phyloP scores from a whole-genome alignment of 2,888 invertebrate genomes.

The Cotesia congregata region DNA sequence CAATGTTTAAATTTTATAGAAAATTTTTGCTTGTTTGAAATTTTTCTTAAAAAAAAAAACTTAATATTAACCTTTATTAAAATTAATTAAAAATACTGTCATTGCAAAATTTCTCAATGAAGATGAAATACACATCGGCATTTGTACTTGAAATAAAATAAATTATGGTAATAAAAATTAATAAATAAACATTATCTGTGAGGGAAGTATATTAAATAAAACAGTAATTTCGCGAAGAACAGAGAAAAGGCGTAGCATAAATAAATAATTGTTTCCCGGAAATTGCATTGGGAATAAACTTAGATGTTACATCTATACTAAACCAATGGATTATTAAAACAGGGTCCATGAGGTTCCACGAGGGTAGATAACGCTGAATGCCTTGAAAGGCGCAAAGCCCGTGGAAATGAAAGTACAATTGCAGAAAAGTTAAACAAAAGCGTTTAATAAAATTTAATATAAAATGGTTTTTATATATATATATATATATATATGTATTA shows the following conservation, averaged over 20 bases:
- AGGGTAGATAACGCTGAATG: not conserved
- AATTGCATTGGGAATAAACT: constrained; percentile 31
- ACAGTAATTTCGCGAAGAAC: not conserved
- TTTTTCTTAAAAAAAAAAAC: no score
- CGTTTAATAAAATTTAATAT: not conserved
- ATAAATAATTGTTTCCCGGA: not conserved
- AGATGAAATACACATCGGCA: no score
- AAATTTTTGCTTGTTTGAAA: no score
- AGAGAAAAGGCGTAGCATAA: not conserved
- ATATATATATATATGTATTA: not conserved
- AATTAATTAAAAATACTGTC: no score
- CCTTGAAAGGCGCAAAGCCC: not conserved
- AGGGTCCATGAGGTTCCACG: constrained; percentile 31
- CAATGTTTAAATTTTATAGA: no score
- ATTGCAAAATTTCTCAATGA: no score
- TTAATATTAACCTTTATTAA: no score
- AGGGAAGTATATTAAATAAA: not conserved
- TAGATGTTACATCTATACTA: not conserved
- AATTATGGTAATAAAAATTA: not conserved
- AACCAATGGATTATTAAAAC: constrained; percentile 33
- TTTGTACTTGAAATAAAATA: no score
- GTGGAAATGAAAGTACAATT: not conserved
- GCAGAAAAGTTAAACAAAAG: not conserved
- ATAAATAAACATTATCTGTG: not conserved
- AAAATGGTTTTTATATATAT: not conserved